Conservation (phyloP, 2,888 invertebrate genomes). For the Tenthredo scrophulariae region DNA sequence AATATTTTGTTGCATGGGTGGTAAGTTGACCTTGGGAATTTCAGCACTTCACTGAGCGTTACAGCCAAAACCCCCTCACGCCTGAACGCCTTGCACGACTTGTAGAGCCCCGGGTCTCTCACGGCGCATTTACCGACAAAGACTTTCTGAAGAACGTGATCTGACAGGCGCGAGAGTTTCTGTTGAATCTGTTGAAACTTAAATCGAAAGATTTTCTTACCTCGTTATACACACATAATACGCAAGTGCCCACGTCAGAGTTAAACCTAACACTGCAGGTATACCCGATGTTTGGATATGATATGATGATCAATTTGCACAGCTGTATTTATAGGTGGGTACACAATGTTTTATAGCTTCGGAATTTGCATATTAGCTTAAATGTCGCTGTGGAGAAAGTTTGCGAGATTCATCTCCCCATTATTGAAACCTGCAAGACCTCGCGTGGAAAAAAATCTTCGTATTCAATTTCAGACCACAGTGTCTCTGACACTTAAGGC, state of each 20-base stretch:
- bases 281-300: background rate
- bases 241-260: background rate
- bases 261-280: background rate
- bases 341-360: constrained; percentile 7
- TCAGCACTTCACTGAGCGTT: constrained; percentile 43
- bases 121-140: constrained; percentile 49
- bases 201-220: constrained; percentile 40
- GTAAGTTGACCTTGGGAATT: constrained; percentile 12
- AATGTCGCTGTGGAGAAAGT: background rate
- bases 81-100: constrained; percentile 45
- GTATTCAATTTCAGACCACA: background rate
- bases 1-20: constrained; percentile 13
- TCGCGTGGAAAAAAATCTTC: background rate
- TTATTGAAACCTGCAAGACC: background rate
- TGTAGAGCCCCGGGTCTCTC: constrained; percentile 34
- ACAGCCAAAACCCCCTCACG: constrained; percentile 45
- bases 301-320: background rate
- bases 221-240: background rate
- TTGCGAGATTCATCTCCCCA: background rate
- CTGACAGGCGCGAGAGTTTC: constrained; percentile 51
- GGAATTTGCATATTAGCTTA: background rate
- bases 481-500: background rate
- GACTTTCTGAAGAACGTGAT: constrained; percentile 48
- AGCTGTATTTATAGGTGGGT: background rate
- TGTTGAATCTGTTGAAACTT: constrained; percentile 49